phyloP scores from a whole-genome alignment of 2,888 invertebrate species.

The Drosophila testacea region DNA sequence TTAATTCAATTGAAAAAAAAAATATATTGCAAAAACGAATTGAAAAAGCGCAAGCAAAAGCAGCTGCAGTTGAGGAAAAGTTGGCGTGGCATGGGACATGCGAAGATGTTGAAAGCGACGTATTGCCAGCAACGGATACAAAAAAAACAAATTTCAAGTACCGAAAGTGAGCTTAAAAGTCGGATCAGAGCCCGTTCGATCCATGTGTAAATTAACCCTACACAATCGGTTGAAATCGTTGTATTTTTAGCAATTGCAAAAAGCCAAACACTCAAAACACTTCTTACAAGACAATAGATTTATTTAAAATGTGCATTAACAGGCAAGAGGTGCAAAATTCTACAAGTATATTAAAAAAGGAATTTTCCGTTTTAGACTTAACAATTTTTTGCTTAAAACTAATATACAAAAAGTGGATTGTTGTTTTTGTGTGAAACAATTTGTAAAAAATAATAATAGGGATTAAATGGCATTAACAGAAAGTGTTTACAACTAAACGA shows the following conservation, averaged over 20 bases:
- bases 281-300: slow-evolving; percentile 26
- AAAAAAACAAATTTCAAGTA: slow-evolving; percentile 10
- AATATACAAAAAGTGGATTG: slow-evolving; percentile 49
- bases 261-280: slow-evolving; percentile 42
- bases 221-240: slow-evolving; percentile 70
- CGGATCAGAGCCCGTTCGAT: slow-evolving; percentile 55
- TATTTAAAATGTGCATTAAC: slow-evolving; percentile 9
- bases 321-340: slow-evolving; percentile 12
- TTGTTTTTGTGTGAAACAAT: slow-evolving; percentile 41
- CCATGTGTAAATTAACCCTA: slow-evolving; percentile 79
- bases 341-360: slow-evolving; percentile 22
- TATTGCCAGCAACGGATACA: slow-evolving; percentile 58
- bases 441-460: slow-evolving; percentile 42
- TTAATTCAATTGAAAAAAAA: slow-evolving; percentile 72
- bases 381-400: slow-evolving; percentile 35
- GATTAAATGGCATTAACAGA: slow-evolving; percentile 25
- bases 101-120: slow-evolving; percentile 10
- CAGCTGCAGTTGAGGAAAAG: slow-evolving; percentile 31
- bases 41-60: slow-evolving; percentile 58
- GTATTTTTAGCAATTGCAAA: slow-evolving; percentile 78
- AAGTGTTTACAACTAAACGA: slow-evolving; percentile 15
- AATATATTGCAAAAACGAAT: slow-evolving; percentile 43
- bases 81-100: not conserved
- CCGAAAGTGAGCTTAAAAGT: slow-evolving; percentile 45
- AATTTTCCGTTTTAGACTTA: slow-evolving; percentile 18